Conservation (phyloP, 2,113 vertebrate genomes). For the Gavia stellata region DNA sequence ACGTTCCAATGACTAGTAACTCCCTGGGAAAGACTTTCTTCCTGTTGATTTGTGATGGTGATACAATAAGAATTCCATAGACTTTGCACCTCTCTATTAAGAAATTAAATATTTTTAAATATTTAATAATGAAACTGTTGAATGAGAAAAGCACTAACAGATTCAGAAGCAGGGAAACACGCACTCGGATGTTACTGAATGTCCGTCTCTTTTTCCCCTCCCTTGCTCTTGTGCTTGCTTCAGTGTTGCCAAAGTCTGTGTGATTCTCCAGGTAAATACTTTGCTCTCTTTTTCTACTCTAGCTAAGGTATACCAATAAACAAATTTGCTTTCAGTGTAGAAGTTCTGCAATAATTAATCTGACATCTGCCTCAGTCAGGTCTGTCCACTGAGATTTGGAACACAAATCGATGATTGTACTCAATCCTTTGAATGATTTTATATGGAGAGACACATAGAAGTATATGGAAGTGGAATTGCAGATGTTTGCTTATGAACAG, state of each 20-base stretch:
- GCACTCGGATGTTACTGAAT: not conserved
- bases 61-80: slow-evolving; percentile 41
- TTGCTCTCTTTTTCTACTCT: not conserved
- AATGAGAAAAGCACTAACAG: not conserved
- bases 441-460: not conserved
- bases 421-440: not conserved
- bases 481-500: slow-evolving; percentile 30
- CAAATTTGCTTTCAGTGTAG: slow-evolving; percentile 27
- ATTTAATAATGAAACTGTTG: slow-evolving; percentile 52
- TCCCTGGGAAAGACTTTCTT: slow-evolving; percentile 38
- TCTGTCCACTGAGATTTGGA: not conserved
- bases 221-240: not conserved
- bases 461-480: not conserved
- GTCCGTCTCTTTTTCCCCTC: not conserved
- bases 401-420: not conserved
- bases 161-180: not conserved
- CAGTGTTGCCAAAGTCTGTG: not conserved
- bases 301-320: not conserved
- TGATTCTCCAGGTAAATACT: not conserved
- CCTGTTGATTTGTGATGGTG: slow-evolving; percentile 64
- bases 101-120: slow-evolving; percentile 59
- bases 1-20: not conserved
- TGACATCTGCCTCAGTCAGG: slow-evolving; percentile 15
- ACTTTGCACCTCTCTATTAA: not conserved
- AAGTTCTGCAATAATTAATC: slow-evolving; percentile 40